Conservation (phyloP, 2,888 invertebrate species). For the Cryptocephalus moraei region DNA sequence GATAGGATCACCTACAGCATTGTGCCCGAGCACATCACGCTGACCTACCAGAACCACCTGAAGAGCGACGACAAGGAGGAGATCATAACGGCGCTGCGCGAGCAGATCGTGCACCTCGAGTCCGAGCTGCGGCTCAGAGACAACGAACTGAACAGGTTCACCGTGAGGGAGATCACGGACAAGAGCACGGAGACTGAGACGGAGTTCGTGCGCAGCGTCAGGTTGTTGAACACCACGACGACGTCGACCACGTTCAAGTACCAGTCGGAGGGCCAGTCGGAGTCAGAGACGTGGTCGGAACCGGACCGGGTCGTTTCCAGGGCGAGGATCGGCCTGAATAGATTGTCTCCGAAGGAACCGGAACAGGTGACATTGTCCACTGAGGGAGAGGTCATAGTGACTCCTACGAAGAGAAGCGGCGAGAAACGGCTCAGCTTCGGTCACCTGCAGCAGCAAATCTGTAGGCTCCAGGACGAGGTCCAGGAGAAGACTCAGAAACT, state of each 20-base stretch:
- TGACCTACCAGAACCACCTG: conserved; percentile 32
- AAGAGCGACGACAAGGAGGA: conserved; percentile 19
- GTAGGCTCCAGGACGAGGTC: conserved; percentile 34
- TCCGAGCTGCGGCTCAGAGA: conserved; percentile 32
- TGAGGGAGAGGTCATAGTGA: conserved; percentile 22
- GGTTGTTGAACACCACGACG: conserved; percentile 12
- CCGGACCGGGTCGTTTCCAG: conserved; percentile 73
- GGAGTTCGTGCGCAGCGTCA: conserved; percentile 1
- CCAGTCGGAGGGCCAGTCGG: conserved; percentile 40
- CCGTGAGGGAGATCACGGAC: conserved; percentile 13
- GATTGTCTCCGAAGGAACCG: conserved; percentile 27
- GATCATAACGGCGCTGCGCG: conserved; percentile 28
- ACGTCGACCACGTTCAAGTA: conserved; percentile 24
- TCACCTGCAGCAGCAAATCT: conserved; percentile 36
- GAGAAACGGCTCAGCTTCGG: conserved; percentile 2
- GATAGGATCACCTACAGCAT: conserved; percentile 16
- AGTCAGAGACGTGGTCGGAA: conserved; percentile 82
- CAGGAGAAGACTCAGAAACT: conserved; percentile 24
- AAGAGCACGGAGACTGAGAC: conserved; percentile 6
- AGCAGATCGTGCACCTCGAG: conserved; percentile 34
- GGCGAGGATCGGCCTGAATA: conserved; percentile 63
- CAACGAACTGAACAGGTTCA: conserved; percentile 28
- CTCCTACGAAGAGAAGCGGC: not conserved
- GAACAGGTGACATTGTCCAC: conserved; percentile 23
- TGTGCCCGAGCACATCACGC: conserved; percentile 26